phyloP scores from a whole-genome alignment of 1,140 invertebrate species.

The Agrilus planipennis region DNA sequence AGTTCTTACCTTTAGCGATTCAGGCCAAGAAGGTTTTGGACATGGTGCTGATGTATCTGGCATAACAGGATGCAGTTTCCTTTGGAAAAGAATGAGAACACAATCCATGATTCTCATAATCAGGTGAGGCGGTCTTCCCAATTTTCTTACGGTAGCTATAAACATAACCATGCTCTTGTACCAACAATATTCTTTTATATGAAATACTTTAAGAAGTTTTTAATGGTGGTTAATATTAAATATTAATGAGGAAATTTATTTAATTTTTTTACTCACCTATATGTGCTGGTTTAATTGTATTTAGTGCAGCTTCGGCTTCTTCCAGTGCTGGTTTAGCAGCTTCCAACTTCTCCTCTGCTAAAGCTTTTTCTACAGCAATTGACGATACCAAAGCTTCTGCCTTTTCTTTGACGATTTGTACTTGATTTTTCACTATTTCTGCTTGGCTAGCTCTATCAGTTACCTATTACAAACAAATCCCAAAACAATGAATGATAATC shows the following conservation, averaged over 20 bases:
- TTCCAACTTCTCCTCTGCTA: slow-evolving; percentile 84
- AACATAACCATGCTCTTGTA: slow-evolving; percentile 10
- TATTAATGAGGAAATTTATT: too few relatives aligned
- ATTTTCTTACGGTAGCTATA: slow-evolving; percentile 80
- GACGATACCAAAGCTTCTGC: slow-evolving; percentile 81
- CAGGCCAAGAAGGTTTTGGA: slow-evolving; percentile 89
- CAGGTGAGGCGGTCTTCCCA: slow-evolving; percentile 87
- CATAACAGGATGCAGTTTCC: slow-evolving; percentile 68
- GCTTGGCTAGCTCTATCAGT: slow-evolving; percentile 86
- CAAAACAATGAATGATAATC: not conserved
- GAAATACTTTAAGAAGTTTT: too few relatives aligned
- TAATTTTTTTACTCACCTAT: slow-evolving; percentile 54
- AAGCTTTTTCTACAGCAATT: slow-evolving; percentile 82
- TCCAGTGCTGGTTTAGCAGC: slow-evolving; percentile 83
- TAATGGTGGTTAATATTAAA: too few relatives aligned
- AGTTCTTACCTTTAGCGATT: slow-evolving; percentile 73
- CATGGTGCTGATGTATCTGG: slow-evolving; percentile 69
- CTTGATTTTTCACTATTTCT: slow-evolving; percentile 89
- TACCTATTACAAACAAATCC: slow-evolving; percentile 43
- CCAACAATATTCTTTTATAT: not conserved
- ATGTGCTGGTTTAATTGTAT: slow-evolving; percentile 93
- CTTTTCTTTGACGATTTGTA: slow-evolving; percentile 90
- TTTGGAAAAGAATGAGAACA: slow-evolving; percentile 85
- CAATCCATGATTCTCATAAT: slow-evolving; percentile 99
- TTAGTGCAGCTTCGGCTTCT: slow-evolving; percentile 89